These are phyloP conservation scores for Amyelois transitella DNA, from an alignment of 1,140 invertebrate species.

Conservation along the genomic window DNA sequence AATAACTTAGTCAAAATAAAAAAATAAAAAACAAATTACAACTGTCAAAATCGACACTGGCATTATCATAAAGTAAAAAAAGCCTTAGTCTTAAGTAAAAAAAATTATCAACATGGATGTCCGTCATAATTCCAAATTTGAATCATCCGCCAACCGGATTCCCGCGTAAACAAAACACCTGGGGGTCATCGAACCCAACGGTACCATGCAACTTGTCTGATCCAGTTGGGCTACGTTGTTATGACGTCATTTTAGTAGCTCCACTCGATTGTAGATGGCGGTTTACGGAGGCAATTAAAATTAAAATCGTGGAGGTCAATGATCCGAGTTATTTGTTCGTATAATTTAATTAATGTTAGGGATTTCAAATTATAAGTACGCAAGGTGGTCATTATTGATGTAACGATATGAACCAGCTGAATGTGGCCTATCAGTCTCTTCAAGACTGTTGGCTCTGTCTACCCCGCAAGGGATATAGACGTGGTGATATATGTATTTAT, in stretches of 20 bases:
- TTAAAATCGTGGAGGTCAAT: not conserved
- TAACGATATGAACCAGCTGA: no score
- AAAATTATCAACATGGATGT: conserved; percentile 14
- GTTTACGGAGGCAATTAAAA: not conserved
- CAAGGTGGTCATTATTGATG: no score
- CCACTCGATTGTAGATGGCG: conserved; percentile 30
- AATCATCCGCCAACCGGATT: conserved; percentile 30
- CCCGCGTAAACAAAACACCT: conserved; percentile 61
- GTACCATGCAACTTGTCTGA: conserved; percentile 52
- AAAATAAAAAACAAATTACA: no score
- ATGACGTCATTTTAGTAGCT: conserved; percentile 49
- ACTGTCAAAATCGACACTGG: no score
- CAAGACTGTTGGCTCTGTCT: no score
- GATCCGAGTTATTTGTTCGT: not conserved
- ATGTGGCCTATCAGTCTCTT: no score
- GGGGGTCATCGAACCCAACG: conserved; percentile 62
- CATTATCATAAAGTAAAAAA: no score
- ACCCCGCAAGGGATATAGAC: no score
- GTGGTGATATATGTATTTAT: no score
- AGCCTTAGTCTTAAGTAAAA: no score
- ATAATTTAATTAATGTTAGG: not conserved
- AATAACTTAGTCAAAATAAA: no score
- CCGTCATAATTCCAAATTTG: conserved; percentile 15
- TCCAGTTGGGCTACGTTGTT: conserved; percentile 35
- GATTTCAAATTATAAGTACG: no score